Evolutionary conservation across 2,113 vertebrate species (phyloP), one percentile per base, ranked within the genome.

Genomic region (Silurus meridionalis): DNA sequence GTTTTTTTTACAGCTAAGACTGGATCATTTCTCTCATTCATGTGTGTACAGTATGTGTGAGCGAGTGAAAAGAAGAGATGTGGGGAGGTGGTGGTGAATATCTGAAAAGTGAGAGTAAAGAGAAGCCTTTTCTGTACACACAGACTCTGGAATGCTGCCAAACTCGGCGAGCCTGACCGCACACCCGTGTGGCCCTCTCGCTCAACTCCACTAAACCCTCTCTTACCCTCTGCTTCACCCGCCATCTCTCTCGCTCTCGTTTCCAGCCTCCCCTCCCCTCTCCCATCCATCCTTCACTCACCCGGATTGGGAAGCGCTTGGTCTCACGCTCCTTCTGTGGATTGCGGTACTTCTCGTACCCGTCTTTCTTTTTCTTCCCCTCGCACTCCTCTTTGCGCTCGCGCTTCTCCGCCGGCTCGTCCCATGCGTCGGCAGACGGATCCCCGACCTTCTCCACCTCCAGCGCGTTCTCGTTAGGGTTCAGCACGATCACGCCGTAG

Each of bases 391-490:
- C 97, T 93, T 95, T 98, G 89, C 96, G 97, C 91, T 98, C 97
- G 66, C 96, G 95, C 93, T 99, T 99, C 93, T 98, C 97, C 53
- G 96, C 97, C 46, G 98, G 98, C 93, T 99, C 98, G 87, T 97
- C 98, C 19, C 93, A 93, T 85, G 93, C 92, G 90, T 99, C 97
- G 21, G 96, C 94, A 86, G 96, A 95, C 58, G 91, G 93, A 71
- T 89, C 92, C 88, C 95, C 95, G 48, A 94, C 94, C 93, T 97
- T 98, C 93, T 98, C 97, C 91, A 99, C 94, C 94, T 99, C 97
- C 92, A 98, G 96, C 94, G 96, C 97, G 95, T 99, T 99, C 95
- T 98, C 97, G 86, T 99, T 99, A 91, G 98, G 97, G 95, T 99
- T 99, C 92, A 99, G 94, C 85, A 99, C 97, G 92, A 99, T 97